phyloP scores from a whole-genome alignment of 2,797 vertebrate species.

The Oreortyx pictus region DNA sequence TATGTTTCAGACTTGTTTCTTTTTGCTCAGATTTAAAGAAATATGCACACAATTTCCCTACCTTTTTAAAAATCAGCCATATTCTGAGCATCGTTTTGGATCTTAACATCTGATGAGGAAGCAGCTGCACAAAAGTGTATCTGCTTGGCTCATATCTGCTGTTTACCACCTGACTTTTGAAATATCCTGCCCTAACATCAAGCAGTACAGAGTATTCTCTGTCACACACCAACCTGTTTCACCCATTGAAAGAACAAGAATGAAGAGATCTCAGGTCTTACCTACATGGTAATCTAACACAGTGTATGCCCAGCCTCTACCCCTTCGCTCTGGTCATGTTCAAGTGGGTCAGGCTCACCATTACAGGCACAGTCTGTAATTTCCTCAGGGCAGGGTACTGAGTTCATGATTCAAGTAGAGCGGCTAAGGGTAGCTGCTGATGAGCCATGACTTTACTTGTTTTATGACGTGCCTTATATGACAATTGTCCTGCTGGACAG shows the following conservation, averaged over 20 bases:
- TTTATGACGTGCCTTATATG: background rate
- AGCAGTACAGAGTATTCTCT: background rate
- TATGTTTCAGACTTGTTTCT: background rate
- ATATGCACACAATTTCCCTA: background rate
- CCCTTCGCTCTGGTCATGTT: background rate
- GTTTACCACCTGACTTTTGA: background rate
- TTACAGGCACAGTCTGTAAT: background rate
- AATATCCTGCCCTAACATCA: background rate
- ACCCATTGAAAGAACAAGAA: background rate
- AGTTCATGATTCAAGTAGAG: background rate
- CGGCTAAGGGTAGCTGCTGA: background rate
- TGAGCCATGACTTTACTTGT: background rate
- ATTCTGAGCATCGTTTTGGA: background rate
- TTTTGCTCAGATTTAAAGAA: slow-evolving; percentile 13
- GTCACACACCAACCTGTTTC: background rate
- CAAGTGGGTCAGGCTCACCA: background rate
- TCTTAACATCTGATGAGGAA: background rate
- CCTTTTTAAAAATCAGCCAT: background rate
- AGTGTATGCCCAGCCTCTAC: background rate
- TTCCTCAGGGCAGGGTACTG: background rate
- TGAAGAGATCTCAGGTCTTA: background rate
- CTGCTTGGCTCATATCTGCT: background rate
- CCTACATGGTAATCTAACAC: background rate
- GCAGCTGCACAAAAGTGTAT: background rate
- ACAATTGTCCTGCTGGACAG: background rate